Conservation (phyloP, 2,888 invertebrate genomes). For the Rhingia rostrata region DNA sequence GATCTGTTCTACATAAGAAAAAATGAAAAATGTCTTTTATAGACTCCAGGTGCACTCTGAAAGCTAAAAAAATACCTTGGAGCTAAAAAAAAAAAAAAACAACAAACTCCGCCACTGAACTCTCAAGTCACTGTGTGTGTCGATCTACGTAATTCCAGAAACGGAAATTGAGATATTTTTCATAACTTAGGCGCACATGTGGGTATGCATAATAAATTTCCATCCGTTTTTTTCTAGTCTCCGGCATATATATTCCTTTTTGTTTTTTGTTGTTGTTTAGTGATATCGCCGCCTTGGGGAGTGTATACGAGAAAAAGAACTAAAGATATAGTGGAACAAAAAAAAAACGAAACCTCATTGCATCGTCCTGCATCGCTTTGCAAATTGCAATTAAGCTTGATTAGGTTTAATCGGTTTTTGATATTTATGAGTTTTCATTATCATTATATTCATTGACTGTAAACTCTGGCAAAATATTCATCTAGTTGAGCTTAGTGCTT, state of each 20-base stretch:
- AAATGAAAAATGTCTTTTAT: conserved; percentile 74
- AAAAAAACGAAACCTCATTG: conserved; percentile 7
- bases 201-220: conserved; percentile 74
- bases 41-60: conserved; percentile 70
- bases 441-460: conserved; percentile 75
- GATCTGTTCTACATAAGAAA: conserved; percentile 70
- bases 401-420: conserved; percentile 79
- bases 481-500: conserved; percentile 38
- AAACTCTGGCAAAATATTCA: conserved; percentile 73
- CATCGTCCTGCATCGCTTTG: conserved; percentile 56
- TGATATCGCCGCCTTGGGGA: conserved; percentile 66
- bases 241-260: background rate
- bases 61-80: conserved; percentile 49
- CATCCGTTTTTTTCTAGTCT: conserved; percentile 37
- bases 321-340: background rate
- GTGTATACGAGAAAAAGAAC: conserved; percentile 30
- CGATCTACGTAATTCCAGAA: conserved; percentile 75
- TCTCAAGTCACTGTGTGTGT: conserved; percentile 6
- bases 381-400: conserved; percentile 79
- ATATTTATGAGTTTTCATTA: conserved; percentile 79
- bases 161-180: conserved; percentile 80
- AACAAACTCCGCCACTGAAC: conserved; percentile 38
- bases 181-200: conserved; percentile 76
- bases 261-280: conserved; percentile 19
- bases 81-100: conserved; percentile 41